Percentiles rank a stretch among this genome's conserved stretches.
These are phyloP conservation scores for Crenichthys baileyi DNA, from an alignment of 2,797 vertebrate genomes.

Conservation along the genomic window DNA sequence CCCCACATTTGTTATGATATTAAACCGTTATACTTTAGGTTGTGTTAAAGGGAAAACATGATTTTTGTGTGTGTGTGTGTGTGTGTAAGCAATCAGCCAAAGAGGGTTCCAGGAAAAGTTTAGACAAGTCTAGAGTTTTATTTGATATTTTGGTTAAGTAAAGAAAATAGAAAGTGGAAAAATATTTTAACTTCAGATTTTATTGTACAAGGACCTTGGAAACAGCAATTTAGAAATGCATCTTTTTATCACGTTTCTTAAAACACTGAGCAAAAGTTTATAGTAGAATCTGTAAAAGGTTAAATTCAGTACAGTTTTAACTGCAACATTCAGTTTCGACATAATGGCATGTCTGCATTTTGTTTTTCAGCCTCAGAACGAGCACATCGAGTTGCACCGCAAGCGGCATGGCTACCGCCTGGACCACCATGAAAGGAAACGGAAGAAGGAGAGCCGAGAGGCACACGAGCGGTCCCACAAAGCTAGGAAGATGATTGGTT, in stretches of 20 bases:
- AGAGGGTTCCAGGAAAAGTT: background rate
- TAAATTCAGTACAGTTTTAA: background rate
- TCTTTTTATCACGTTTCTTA: background rate
- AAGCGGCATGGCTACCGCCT: slow-evolving; percentile 95
- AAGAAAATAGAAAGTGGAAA: background rate
- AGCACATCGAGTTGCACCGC: slow-evolving; percentile 95
- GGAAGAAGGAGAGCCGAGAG: slow-evolving; percentile 97
- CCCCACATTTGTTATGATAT: background rate
- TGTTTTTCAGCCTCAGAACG: slow-evolving; percentile 91
- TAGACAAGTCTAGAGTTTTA: background rate
- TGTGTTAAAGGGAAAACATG: background rate
- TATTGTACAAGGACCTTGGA: background rate
- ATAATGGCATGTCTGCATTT: background rate
- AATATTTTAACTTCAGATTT: background rate
- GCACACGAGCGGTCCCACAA: slow-evolving; percentile 92
- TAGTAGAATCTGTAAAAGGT: background rate
- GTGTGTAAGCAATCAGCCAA: background rate
- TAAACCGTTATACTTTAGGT: background rate
- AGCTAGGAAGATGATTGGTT: slow-evolving; percentile 94
- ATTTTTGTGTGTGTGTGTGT: too few relatives aligned
- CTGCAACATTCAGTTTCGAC: background rate
- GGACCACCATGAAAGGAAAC: slow-evolving; percentile 94
- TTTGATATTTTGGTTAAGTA: background rate
- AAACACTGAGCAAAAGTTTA: background rate
- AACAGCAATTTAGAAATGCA: background rate